phyloP scores from a whole-genome alignment of 2,797 vertebrate species.

The Rhynchonycteris naso region DNA sequence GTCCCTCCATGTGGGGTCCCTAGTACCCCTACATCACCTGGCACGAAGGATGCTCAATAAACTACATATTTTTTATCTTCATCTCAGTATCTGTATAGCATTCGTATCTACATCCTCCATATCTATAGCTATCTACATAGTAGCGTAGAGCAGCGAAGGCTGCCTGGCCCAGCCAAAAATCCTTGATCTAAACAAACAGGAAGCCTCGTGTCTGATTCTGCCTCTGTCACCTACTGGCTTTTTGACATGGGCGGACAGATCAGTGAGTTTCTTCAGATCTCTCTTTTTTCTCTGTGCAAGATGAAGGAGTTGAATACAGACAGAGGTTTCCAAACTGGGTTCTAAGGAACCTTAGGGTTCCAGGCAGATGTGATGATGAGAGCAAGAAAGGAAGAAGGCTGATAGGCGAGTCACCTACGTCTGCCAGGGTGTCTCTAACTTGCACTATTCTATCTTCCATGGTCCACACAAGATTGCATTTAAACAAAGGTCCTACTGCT shows the following conservation, averaged over 20 bases:
- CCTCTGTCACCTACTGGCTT: background rate
- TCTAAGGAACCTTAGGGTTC: background rate
- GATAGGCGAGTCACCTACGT: fast-evolving
- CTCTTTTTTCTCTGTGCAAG: background rate
- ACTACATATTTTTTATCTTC: background rate
- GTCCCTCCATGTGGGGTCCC: background rate
- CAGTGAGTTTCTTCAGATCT: background rate
- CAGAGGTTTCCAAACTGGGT: background rate
- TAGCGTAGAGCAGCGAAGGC: background rate
- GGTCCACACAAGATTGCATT: background rate
- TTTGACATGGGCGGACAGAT: background rate
- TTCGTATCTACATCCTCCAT: background rate
- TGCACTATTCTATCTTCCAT: background rate
- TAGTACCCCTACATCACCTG: background rate
- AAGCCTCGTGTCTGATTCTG: background rate
- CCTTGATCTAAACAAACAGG: background rate
- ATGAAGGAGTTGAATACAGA: background rate
- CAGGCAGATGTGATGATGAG: background rate
- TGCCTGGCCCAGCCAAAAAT: background rate
- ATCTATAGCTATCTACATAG: background rate
- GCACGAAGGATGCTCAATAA: background rate
- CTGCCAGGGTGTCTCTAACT: background rate
- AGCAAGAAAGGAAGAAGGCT: background rate
- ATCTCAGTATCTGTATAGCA: background rate
- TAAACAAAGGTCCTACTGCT: background rate